Base-by-base conservation (phyloP, 2,797 vertebrate genomes). In the Hyperoplus lanceolatus region DNA sequence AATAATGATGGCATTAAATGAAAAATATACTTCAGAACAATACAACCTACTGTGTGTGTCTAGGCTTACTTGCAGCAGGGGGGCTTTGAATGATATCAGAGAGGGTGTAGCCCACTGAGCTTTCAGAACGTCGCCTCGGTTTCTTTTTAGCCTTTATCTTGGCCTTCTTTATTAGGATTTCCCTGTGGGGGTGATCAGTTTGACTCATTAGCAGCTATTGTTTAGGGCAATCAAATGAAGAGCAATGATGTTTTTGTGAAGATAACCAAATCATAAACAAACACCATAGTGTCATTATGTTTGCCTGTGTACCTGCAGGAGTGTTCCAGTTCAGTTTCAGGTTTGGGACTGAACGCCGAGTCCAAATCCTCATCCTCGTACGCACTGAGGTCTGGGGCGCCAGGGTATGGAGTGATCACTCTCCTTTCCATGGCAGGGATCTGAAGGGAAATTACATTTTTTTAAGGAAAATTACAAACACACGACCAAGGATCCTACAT, bases 111-210 rank as follows among this genome's bases (percentile, higher is more conserved):
- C 98, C 98, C 71, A 97, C 98, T 63, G 97, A 98, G 90, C 98
- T 99, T 94, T 99, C 96, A 0, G 96, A 97, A 2, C 97, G 96
- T 58, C 96, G 96, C 55, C 97, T 95, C 63, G 96, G 95, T 87
- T 99, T 99, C 96, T 95, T 99, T 92, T 97, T 99, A 21, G 96
- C 96, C 87, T 96, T 99, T 29, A 94, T 92, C 94, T 98, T 99
- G 60, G 96, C 96, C 87, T 95, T 99, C 92, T 97, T 99, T 48
- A 97, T 90, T 66, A 97, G 91, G 15, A 90, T 92, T 89, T 99
- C 98, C 82, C 98, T 99, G 75, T 72, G 16, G 18, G n/a, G 15
- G 61, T 18, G 66, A 66, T 16, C 66, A 58, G 39, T 61, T 5
- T 69, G 39, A 57, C 65, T 64, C 53, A 81, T 61, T 18, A 68